Evolutionary conservation across 23 tunicate genomes (phyloP).

Genomic region (Phallusia fumigata): DNA sequence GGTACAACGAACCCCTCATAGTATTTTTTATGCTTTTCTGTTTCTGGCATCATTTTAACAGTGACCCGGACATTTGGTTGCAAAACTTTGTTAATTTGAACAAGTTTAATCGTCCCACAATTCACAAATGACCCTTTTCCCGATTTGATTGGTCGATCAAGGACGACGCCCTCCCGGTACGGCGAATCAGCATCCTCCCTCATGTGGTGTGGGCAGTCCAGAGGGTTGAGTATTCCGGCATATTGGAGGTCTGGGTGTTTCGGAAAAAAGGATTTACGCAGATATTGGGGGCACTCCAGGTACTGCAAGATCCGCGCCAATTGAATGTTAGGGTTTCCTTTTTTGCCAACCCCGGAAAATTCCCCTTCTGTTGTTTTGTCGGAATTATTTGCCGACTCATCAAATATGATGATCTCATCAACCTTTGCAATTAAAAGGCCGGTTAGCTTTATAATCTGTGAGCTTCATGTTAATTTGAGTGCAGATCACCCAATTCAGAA

Average conservation of each 20-base stretch:
- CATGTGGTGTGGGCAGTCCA: constrained; percentile 96
- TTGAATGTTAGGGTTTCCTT: constrained; percentile 69
- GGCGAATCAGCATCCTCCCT: constrained; percentile 52
- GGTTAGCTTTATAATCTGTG: too few species aligned
- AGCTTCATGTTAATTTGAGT: too few species aligned
- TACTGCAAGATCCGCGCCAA: constrained; percentile 91
- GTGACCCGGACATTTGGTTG: constrained; percentile 80
- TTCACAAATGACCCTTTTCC: constrained; percentile 72
- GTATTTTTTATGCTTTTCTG: constrained; percentile 38
- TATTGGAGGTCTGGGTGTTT: constrained; percentile 79
- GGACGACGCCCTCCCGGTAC: constrained; percentile 91
- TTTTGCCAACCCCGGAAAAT: constrained; percentile 77
- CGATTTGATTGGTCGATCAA: constrained; percentile 63
- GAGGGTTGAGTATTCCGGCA: constrained; percentile 94
- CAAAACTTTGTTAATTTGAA: constrained; percentile 75
- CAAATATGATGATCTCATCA: constrained; percentile 88
- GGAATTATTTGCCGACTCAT: constrained; percentile 46
- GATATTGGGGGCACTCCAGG: constrained; percentile 97
- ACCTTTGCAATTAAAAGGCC: too few species aligned
- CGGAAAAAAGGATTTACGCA: constrained; percentile 85
- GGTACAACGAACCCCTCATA: constrained; percentile 61
- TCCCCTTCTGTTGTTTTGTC: constrained; percentile 62
- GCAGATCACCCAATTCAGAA: too few species aligned
- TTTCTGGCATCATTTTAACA: constrained; percentile 46
- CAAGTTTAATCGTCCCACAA: constrained; percentile 58